Evolutionary conservation across 2,888 invertebrate genomes (phyloP).

Genomic region (Azorinus chamasolen): DNA sequence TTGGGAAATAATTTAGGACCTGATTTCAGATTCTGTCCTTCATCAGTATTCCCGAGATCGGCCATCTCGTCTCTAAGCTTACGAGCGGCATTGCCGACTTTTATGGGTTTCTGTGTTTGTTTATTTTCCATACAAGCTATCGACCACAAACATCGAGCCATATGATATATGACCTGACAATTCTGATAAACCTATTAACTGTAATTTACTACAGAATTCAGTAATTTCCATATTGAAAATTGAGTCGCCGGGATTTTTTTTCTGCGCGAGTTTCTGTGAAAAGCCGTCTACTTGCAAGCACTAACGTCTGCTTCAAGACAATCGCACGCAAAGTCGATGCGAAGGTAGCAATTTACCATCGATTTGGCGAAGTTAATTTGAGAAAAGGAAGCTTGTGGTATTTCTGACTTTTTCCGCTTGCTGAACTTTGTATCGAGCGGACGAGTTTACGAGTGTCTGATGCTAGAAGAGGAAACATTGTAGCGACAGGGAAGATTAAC

Average conservation of each 20-base stretch:
- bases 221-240: conserved; percentile 68
- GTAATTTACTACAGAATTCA: conserved; percentile 66
- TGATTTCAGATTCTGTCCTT: no score
- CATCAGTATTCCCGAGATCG: no score
- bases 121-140: conserved; percentile 7
- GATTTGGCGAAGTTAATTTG: conserved; percentile 68
- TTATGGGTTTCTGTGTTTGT: not conserved
- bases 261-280: conserved; percentile 32
- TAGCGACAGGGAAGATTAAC: no score
- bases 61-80: no score
- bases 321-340: conserved; percentile 54
- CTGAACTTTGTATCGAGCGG: conserved; percentile 15
- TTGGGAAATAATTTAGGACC: no score
- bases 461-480: no score
- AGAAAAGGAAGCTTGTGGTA: conserved; percentile 63
- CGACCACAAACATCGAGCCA: conserved; percentile 13
- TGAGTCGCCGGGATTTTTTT: conserved; percentile 48
- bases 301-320: conserved; percentile 54
- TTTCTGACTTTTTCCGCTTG: conserved; percentile 53
- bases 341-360: conserved; percentile 76
- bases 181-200: conserved; percentile 61
- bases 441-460: no score
- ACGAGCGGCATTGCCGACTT: no score
- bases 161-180: conserved; percentile 55
- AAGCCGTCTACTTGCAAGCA: conserved; percentile 36